Evolutionary conservation across 2,797 vertebrate species (phyloP), one percentile per base, ranked within the genome.

Genomic region (Microctenopoma lineatum): DNA sequence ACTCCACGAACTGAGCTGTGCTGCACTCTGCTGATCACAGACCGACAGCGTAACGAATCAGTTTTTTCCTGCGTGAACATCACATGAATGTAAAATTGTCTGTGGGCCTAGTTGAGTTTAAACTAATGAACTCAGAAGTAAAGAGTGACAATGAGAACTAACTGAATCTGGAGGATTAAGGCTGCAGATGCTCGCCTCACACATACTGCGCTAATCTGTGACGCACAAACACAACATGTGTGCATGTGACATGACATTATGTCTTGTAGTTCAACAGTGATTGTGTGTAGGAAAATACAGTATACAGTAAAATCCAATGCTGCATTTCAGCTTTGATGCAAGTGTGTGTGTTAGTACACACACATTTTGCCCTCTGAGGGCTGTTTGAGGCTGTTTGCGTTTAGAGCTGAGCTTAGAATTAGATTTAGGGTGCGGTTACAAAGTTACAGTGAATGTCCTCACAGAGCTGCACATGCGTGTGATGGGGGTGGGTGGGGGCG

Each of bases 201-300:
- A 75, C 57, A 62, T n/a, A 59, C 59, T 73, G 59, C 9, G 3
- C 34, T 79, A 75, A 84, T 85, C 79, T 82, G 46, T 75, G 62
- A n/a, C 62, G 67, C 47, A 38, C 58, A 68, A 11, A 29, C 58
- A 69, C 36, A 39, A 53, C 50, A 34, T 51, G 61, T 5, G 18
- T 51, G 66, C 7, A 29, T 29, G 27, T 29, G 27, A 29, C 27
- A 29, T 29, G 27, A 6, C 27, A 4, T 38, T 38, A 8, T 38
- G 2, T 38, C 5, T 7, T 38, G 36, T 8, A 38, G 36, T 38
- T 38, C 9, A 8, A 38, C 36, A 29, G 27, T 21, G 21, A 21
- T 21, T 21, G 21, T 21, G 21, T 21, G 21, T 21, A 21, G 21
- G 21, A 21, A 29, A 29, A 6, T 6, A 29, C 27, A 4, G 27